Evolutionary conservation across 2,888 invertebrate species (phyloP), one percentile per base, ranked within the genome.

Genomic region (Hermaeophaga mercurialis): DNA sequence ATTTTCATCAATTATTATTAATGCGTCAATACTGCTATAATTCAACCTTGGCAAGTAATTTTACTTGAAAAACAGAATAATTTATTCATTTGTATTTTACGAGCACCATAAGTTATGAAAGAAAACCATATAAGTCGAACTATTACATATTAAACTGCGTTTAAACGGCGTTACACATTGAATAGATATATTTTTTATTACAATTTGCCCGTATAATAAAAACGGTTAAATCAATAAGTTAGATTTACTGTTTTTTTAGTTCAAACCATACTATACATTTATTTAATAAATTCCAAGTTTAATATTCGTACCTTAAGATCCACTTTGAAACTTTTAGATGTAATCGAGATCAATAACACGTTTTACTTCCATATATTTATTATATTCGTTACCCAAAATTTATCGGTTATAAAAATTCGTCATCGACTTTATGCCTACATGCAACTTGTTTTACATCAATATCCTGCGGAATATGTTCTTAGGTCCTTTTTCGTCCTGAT

Each of bases 391-490:
- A 47, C 34, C 44, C 6, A 44, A 52, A 52, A 45, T 60, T 61
- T 55, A 62, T 57, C 58, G 58, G 45, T 54, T 54, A 63, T 59
- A 61, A 64, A 43, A 64, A 61, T 54, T 59, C 54, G 54, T 55
- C 61, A 43, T 50, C 58, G 33, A 52, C 48, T 59, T 61, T 60
- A 61, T 62, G 56, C 54, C 48, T 54, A 52, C 52, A 39, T 46
- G 53, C 17, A 52, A 39, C 47, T 61, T 64, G 64, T 65, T 66
- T 64, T 63, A 66, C 65, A 66, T 65, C 66, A 61, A 64, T 59
- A 59, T 65, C 64, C 65, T 56, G 58, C 54, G 53, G 61, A 64
- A 62, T 65, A 64, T 64, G 18, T 41, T 24, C 22, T 14, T 11
- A 4, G 9, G 3, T 22, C 43, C 24, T 43, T 43, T 43, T 36